Percentiles rank a stretch among this genome's conserved stretches.
These are phyloP conservation scores for Meriones unguiculatus DNA, from an alignment of 2,113 vertebrate genomes.

Conservation along the genomic window DNA sequence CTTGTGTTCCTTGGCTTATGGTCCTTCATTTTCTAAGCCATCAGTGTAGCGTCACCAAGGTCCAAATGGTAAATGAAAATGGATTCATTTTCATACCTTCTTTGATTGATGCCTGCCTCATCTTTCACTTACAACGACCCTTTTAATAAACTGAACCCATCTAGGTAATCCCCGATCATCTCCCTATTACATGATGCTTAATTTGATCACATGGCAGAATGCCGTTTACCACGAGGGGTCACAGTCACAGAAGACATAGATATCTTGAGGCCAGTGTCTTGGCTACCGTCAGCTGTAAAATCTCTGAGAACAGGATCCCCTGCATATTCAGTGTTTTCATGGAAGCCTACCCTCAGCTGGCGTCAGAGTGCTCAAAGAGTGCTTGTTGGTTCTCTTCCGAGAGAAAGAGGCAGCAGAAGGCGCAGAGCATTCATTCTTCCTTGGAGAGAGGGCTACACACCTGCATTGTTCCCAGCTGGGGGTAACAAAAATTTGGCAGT, in stretches of 20 bases:
- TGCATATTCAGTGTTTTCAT: background rate
- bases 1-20: background rate
- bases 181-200: background rate
- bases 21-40: background rate
- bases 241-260: background rate
- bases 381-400: background rate
- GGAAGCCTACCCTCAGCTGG: background rate
- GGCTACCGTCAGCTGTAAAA: background rate
- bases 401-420: background rate
- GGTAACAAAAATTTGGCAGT: background rate
- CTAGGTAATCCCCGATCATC: background rate
- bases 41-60: background rate
- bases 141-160: background rate
- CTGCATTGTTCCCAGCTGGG: background rate
- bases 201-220: background rate
- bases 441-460: background rate
- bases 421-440: background rate
- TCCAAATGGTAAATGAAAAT: too few relatives aligned
- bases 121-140: background rate
- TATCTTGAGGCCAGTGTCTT: background rate
- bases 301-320: background rate
- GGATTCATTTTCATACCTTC: background rate
- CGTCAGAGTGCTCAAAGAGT: background rate
- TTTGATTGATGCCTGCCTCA: background rate
- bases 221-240: background rate